Evolutionary conservation across 2,113 vertebrate species (phyloP).

Genomic region (Periophthalmodon schlosseri): DNA sequence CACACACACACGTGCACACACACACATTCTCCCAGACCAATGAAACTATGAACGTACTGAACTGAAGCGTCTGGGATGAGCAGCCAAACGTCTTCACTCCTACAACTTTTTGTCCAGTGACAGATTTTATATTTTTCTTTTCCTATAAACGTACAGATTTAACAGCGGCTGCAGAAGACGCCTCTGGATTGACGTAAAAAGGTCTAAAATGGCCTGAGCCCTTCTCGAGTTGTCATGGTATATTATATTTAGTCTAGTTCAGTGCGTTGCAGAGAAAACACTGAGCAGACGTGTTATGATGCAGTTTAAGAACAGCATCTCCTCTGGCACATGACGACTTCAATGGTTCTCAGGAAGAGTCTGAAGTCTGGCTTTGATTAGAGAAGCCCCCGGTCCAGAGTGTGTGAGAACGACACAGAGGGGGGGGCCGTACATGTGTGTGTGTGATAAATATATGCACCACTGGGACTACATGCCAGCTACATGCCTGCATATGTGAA

Average conservation of each 20-base stretch:
- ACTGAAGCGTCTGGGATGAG: no score
- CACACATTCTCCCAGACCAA: no score
- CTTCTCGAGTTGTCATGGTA: slow-evolving; percentile 6
- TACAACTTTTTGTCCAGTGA: no score
- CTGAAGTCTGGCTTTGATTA: slow-evolving; percentile 62
- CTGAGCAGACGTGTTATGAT: slow-evolving; percentile 16
- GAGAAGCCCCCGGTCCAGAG: slow-evolving; percentile 3
- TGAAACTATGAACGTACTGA: no score
- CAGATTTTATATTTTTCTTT: no score
- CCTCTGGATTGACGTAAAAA: slow-evolving; percentile 27
- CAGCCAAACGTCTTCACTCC: no score
- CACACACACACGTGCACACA: no score
- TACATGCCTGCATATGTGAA: slow-evolving; percentile 29
- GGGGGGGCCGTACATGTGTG: slow-evolving; percentile 9
- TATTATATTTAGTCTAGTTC: slow-evolving; percentile 25
- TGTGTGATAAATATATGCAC: slow-evolving; percentile 19
- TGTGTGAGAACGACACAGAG: slow-evolving; percentile 8
- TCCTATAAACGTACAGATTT: slow-evolving; percentile 42
- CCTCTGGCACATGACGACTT: slow-evolving; percentile 39
- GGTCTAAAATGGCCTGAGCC: no score
- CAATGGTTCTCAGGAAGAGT: slow-evolving; percentile 38
- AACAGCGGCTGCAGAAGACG: slow-evolving; percentile 16
- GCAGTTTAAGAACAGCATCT: slow-evolving; percentile 41
- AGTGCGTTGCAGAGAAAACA: slow-evolving; percentile 34
- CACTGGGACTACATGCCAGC: slow-evolving; percentile 19